Evolutionary conservation across 2,888 invertebrate genomes (phyloP), one percentile per base, ranked within the genome.

Genomic region (Andrena marginata): DNA sequence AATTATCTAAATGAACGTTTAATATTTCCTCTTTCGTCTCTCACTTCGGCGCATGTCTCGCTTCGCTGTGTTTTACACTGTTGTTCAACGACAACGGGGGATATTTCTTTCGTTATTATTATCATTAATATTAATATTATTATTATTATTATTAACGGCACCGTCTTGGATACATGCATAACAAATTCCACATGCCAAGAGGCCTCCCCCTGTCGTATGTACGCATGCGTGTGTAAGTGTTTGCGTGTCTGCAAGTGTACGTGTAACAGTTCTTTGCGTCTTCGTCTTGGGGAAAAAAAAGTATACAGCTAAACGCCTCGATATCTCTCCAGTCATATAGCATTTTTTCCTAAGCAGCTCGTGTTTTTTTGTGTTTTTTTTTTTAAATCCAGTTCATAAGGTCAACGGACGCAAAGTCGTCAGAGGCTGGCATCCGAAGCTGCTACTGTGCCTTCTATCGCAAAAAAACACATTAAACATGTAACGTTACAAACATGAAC

Each of bases 171-270:
- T 93, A 92, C 93, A 94, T 94, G 94, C 94, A 94, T 94, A 94
- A 94, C 94, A 94, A 93, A 94, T 94, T 94, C 94, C 94, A 93
- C 94, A 94, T 94, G 93, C 94, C 94, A 93, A 93, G 94, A 93
- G 92, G 93, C 92, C 91, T 92, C 92, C 87, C 80, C 80, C 79
- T 79, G 72, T 72, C 72, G 33, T 63, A 63, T 16, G 29, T 42
- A 56, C 56, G 56, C 23, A 23, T 75, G 81, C 92, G 88, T 29
- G n/a, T 42, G 16, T 33, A 5, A 16, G 1, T 42, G 42, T 78
- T 88, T 78, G 88, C 89, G 90, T 85, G 82, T 78, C 72, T 56
- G 80, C 35, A 59, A 35, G 48, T 33, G 6, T 71, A 42, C 42
- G 42, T 42, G 42, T 54, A 82, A 81, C 84, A 49, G 75, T 23